These are phyloP conservation scores for Urocolius indicus DNA, from an alignment of 2,113 vertebrate species.

Conservation along the genomic window DNA sequence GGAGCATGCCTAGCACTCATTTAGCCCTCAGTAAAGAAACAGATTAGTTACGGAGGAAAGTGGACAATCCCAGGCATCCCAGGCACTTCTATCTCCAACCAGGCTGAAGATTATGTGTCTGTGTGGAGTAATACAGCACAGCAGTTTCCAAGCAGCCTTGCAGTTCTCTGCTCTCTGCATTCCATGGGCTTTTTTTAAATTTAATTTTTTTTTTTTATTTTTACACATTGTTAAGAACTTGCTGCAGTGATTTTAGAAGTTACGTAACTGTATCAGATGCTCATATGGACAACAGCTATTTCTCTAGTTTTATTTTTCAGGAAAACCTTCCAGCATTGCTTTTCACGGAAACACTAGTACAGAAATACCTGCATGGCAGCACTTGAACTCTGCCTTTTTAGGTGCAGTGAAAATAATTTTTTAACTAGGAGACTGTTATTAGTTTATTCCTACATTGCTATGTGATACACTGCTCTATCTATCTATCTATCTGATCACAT, in stretches of 20 bases:
- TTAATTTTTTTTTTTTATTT: constrained; percentile 42
- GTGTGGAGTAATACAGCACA: not conserved
- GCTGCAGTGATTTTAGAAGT: constrained; percentile 21
- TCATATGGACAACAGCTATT: not conserved
- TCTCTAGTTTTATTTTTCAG: not conserved
- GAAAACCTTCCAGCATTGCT: not conserved
- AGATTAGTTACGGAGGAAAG: not conserved
- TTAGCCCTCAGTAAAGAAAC: not conserved
- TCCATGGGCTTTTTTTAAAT: not conserved
- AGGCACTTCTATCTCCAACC: not conserved
- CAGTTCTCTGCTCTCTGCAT: not conserved
- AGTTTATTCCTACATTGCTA: not conserved
- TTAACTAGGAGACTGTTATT: not conserved
- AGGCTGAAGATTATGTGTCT: not conserved
- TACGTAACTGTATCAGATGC: not conserved
- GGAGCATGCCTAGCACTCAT: not conserved
- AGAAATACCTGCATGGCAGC: not conserved
- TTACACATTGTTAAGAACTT: not conserved
- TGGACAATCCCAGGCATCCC: not conserved
- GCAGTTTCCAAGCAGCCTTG: not conserved
- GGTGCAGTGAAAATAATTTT: not conserved
- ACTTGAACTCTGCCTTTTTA: not conserved
- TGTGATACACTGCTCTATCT: not conserved
- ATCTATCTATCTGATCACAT: not conserved
- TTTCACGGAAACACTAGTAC: not conserved